Evolutionary conservation across 2,888 invertebrate genomes (phyloP).

Genomic region (Tetramorium bicarinatum): DNA sequence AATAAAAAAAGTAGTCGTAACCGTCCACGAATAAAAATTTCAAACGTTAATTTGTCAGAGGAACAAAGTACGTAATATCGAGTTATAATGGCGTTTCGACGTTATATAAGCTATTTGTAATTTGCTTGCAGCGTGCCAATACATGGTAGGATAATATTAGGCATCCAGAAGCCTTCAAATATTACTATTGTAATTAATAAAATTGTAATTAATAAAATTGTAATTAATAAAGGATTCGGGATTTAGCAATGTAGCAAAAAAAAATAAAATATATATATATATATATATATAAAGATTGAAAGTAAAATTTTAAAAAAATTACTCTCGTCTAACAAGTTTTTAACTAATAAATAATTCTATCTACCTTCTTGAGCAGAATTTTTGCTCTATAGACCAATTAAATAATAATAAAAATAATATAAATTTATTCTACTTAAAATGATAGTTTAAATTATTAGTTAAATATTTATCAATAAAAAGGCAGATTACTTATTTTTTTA

Average conservation of each 20-base stretch:
- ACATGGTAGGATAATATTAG: background rate
- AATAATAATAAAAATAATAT: background rate
- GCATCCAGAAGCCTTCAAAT: background rate
- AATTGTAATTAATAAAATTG: background rate
- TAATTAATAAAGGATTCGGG: background rate
- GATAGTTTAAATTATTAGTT: background rate
- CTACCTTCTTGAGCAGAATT: background rate
- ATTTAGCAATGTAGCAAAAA: background rate
- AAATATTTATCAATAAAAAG: background rate
- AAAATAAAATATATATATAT: too few species aligned
- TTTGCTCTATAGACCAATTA: background rate
- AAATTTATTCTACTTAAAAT: background rate
- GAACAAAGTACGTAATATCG: background rate
- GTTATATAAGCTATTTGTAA: conserved; percentile 23
- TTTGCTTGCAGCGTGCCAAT: background rate
- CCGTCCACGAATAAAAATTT: background rate
- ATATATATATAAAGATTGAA: background rate
- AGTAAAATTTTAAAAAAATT: background rate
- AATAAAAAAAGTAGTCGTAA: conserved; percentile 21
- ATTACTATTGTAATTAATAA: background rate
- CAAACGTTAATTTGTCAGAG: background rate
- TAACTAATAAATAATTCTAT: background rate
- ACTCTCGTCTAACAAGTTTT: background rate
- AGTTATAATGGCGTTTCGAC: background rate
- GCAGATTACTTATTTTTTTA: background rate